A percentile compares a stretch with the other conserved stretches of the same genome.
Evolutionary conservation across 2,888 invertebrate genomes (phyloP).

Genomic region (Philopedon plagiatum): DNA sequence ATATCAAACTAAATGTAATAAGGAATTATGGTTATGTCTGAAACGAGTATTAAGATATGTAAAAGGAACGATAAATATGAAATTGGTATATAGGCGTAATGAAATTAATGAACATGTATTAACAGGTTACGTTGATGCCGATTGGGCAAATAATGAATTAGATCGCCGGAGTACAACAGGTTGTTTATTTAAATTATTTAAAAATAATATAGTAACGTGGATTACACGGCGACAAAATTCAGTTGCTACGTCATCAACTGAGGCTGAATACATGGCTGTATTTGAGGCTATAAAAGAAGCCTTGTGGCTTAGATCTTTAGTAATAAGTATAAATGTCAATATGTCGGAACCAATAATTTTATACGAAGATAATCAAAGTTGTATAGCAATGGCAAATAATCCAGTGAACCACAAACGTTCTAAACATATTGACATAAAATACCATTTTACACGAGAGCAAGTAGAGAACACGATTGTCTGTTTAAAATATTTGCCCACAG

Average conservation of each 20-base stretch:
- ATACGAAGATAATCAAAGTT: conserved; percentile 61
- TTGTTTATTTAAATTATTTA: conserved; percentile 55
- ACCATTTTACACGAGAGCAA: conserved; percentile 43
- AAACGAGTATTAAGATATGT: conserved; percentile 58
- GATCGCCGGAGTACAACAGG: conserved; percentile 52
- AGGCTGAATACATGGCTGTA: conserved; percentile 58
- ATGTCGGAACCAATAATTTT: conserved; percentile 50
- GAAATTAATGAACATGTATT: conserved; percentile 45
- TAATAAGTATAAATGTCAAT: conserved; percentile 51
- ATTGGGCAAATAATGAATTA: conserved; percentile 54
- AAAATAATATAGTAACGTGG: conserved; percentile 59
- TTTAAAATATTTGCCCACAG: conserved; percentile 34
- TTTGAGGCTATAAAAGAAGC: no score
- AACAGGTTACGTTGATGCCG: conserved; percentile 58
- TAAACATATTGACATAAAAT: conserved; percentile 60
- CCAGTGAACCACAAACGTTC: conserved; percentile 56
- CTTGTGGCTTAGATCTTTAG: conserved; percentile 58
- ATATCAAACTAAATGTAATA: conserved; percentile 56
- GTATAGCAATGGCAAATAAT: conserved; percentile 60
- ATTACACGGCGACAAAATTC: conserved; percentile 58
- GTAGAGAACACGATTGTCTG: conserved; percentile 57
- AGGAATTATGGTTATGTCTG: conserved; percentile 55
- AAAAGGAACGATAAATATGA: conserved; percentile 56
- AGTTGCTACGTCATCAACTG: conserved; percentile 59
- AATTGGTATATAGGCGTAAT: conserved; percentile 53